Percentiles rank a stretch among this genome's conserved stretches.
phyloP scores from a whole-genome alignment of 2,888 invertebrate genomes.

The Oxytorus armatus region DNA sequence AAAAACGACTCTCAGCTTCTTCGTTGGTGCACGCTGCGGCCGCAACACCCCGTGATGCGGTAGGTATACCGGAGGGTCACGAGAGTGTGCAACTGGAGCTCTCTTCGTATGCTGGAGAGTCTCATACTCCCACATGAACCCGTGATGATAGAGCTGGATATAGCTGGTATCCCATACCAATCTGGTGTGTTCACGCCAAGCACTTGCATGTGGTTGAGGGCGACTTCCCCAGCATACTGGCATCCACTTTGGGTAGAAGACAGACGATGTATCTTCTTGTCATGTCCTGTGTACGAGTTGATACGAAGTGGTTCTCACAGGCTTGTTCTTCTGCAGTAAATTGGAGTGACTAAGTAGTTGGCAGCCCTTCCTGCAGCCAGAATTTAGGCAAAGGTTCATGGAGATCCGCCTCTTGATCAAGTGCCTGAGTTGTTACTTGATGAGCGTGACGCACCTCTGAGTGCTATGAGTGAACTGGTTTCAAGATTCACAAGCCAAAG shows the following conservation, averaged over 20 bases:
- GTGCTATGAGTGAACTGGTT: slow-evolving; percentile 4
- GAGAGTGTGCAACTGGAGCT: no score
- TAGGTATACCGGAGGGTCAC: slow-evolving; percentile 18
- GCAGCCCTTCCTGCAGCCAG: slow-evolving; percentile 34
- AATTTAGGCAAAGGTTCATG: slow-evolving; percentile 32
- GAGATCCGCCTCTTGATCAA: not conserved
- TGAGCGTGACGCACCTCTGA: not conserved
- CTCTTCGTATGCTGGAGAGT: not conserved
- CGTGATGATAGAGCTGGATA: not conserved
- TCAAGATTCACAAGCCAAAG: slow-evolving; percentile 48
- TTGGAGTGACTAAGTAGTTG: not conserved
- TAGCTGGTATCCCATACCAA: not conserved
- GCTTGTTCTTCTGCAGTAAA: slow-evolving; percentile 30
- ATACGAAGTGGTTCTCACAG: slow-evolving; percentile 33
- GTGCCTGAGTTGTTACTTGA: not conserved
- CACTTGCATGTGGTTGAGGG: slow-evolving; percentile 20
- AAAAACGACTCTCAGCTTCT: not conserved
- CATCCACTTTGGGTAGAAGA: slow-evolving; percentile 7
- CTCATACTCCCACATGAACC: slow-evolving; percentile 30
- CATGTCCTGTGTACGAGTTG: slow-evolving; percentile 17
- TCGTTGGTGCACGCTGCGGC: slow-evolving; percentile 52
- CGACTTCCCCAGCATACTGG: not conserved
- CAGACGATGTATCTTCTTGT: slow-evolving; percentile 28
- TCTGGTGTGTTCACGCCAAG: slow-evolving; percentile 3
- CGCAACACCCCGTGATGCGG: slow-evolving; percentile 75